A percentile compares a stretch with the other conserved stretches of the same genome.
phyloP scores from a whole-genome alignment of 2,888 invertebrate species.

The Eulithis prunata region DNA sequence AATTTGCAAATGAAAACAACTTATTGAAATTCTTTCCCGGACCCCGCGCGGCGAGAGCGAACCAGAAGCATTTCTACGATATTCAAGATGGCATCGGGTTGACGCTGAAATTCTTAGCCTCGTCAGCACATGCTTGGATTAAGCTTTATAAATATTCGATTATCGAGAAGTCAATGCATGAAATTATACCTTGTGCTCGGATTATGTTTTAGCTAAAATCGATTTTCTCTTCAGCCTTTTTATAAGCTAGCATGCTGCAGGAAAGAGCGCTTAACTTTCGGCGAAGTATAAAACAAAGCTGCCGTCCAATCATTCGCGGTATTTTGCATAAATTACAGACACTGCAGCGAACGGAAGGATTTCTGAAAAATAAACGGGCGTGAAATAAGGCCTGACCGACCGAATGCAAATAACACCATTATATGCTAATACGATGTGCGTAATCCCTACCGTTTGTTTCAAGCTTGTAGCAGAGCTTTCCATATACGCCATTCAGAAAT shows the following conservation, averaged over 20 bases:
- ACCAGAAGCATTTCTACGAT: conserved; percentile 56
- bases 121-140: conserved; percentile 24
- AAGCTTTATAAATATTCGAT: conserved; percentile 34
- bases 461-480: conserved; percentile 61
- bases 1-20: conserved; percentile 84
- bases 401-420: conserved; percentile 80
- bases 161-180: conserved; percentile 4
- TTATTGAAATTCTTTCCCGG: conserved; percentile 82
- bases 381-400: conserved; percentile 68
- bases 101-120: conserved; percentile 50
- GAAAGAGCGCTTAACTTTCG: conserved; percentile 49
- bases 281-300: conserved; percentile 59
- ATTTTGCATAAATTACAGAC: conserved; percentile 79
- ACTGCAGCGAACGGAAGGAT: conserved; percentile 62
- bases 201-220: conserved; percentile 4
- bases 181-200: background rate
- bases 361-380: conserved; percentile 76
- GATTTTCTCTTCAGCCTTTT: conserved; percentile 10
- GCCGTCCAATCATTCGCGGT: conserved; percentile 71
- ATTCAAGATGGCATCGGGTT: conserved; percentile 62
- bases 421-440: conserved; percentile 79
- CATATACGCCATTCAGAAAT: conserved; percentile 64
- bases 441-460: conserved; percentile 69
- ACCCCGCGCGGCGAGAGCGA: conserved; percentile 59
- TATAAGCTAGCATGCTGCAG: conserved; percentile 24